Percentiles rank a stretch among this genome's conserved stretches.
Conservation (phyloP, 2,113 vertebrate genomes). For the Rhinichthys klamathensis region DNA sequence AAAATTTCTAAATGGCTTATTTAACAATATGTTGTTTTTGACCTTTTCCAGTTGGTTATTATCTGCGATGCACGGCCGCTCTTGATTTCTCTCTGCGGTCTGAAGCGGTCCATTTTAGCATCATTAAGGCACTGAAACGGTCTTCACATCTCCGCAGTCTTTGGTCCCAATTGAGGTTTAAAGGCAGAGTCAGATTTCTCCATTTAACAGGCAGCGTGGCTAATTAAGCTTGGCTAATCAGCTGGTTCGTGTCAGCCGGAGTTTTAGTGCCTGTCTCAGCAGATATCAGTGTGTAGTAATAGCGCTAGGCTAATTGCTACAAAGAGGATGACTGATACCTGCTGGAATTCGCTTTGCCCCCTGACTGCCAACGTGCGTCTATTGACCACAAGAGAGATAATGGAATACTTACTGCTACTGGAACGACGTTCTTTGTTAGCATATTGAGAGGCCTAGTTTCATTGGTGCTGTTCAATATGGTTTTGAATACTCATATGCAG, state of each 20-base stretch:
- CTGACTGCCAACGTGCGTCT: neutral
- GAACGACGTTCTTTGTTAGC: neutral
- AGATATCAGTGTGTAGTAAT: conserved; percentile 47
- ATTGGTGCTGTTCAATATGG: neutral
- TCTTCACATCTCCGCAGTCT: conserved; percentile 6
- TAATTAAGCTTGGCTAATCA: conserved; percentile 61
- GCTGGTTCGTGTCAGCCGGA: conserved; percentile 47
- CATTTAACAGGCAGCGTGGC: conserved; percentile 55
- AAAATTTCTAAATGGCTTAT: conserved; percentile 23
- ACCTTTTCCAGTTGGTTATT: conserved; percentile 36
- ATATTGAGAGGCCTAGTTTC: neutral
- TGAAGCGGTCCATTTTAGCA: conserved; percentile 34
- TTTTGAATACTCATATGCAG: neutral
- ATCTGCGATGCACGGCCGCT: neutral
- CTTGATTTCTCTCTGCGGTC: conserved; percentile 35
- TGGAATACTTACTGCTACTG: neutral
- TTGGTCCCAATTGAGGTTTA: conserved; percentile 57
- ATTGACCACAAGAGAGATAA: conserved; percentile 22
- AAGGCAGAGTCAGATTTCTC: conserved; percentile 48
- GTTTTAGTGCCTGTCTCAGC: conserved; percentile 55
- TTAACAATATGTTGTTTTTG: conserved; percentile 36
- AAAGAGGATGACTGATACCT: conserved; percentile 42
- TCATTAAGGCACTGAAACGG: conserved; percentile 36
- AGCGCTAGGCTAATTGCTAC: conserved; percentile 55
- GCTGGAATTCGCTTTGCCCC: conserved; percentile 12